Evolutionary conservation across 2,797 vertebrate species (phyloP).

Genomic region (Eulemur albifrons): DNA sequence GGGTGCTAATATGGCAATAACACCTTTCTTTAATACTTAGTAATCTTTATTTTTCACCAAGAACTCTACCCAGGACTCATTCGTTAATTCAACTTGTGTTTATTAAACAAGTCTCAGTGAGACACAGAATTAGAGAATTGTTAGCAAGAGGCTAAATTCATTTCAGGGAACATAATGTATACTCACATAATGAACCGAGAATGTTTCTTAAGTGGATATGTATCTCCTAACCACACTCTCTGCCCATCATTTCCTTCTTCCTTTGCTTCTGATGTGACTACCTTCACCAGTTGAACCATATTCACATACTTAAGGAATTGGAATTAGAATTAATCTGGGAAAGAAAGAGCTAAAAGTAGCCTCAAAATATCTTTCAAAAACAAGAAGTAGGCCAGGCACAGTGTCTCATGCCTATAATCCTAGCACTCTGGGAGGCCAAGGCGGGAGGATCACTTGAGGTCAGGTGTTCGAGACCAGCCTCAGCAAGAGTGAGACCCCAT

Average conservation of each 20-base stretch:
- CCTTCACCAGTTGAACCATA: neutral
- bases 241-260: neutral
- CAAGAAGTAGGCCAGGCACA: neutral
- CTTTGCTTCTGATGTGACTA: neutral
- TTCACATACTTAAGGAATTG: neutral
- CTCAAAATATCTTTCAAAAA: neutral
- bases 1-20: neutral
- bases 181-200: neutral
- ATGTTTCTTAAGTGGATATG: neutral
- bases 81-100: neutral
- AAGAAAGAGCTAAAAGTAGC: constrained; percentile 34
- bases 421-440: too few species aligned
- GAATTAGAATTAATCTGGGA: constrained; percentile 26
- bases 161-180: neutral
- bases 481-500: too few species aligned
- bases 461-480: too few species aligned
- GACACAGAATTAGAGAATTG: neutral
- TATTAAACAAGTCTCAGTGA: neutral
- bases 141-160: neutral
- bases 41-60: neutral
- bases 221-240: too few species aligned
- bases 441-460: too few species aligned
- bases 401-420: too few species aligned
- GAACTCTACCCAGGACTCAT: neutral
- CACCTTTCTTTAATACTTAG: neutral